Conservation (phyloP, 1,140 invertebrate species). For the Drosophila seguyi region DNA sequence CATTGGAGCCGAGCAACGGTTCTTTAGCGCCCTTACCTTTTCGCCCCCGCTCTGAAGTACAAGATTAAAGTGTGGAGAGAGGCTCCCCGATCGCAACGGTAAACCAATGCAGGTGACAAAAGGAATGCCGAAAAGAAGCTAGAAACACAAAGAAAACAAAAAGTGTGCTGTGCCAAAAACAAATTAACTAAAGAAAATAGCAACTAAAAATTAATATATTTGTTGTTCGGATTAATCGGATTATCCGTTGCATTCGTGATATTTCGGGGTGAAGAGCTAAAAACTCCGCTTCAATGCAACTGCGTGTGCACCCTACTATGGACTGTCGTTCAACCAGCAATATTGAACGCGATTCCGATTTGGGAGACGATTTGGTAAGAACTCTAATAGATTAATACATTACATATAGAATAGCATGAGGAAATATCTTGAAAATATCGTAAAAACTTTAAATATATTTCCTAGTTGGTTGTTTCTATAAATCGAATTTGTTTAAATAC, state of each 20-base stretch:
- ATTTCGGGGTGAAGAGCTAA: slow-evolving; percentile 7
- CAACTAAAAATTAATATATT: slow-evolving; percentile 22
- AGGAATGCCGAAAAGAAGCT: slow-evolving; percentile 24
- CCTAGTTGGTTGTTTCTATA: not conserved
- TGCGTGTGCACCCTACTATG: slow-evolving; percentile 79
- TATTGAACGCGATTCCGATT: slow-evolving; percentile 82
- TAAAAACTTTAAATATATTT: not conserved
- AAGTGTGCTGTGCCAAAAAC: slow-evolving; percentile 45
- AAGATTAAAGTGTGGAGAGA: slow-evolving; percentile 3
- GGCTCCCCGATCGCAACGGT: slow-evolving; percentile 8
- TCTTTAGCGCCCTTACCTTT: slow-evolving; percentile 40
- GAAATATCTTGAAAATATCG: not conserved
- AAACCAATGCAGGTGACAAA: slow-evolving; percentile 14
- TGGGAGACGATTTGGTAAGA: slow-evolving; percentile 83
- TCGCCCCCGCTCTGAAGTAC: slow-evolving; percentile 13
- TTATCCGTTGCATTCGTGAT: slow-evolving; percentile 5
- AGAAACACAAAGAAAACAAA: slow-evolving; percentile 44
- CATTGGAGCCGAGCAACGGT: slow-evolving; percentile 47
- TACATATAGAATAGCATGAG: not conserved
- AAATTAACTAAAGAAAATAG: slow-evolving; percentile 26
- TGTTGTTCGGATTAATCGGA: slow-evolving; percentile 31
- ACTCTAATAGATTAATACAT: not conserved
- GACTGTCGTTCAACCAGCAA: slow-evolving; percentile 80
- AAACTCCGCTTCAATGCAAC: slow-evolving; percentile 71
- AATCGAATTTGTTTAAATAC: too few species aligned